Evolutionary conservation across 2,797 vertebrate genomes (phyloP), one percentile per base, ranked within the genome.

Genomic region (Hoplostethus mediterraneus): DNA sequence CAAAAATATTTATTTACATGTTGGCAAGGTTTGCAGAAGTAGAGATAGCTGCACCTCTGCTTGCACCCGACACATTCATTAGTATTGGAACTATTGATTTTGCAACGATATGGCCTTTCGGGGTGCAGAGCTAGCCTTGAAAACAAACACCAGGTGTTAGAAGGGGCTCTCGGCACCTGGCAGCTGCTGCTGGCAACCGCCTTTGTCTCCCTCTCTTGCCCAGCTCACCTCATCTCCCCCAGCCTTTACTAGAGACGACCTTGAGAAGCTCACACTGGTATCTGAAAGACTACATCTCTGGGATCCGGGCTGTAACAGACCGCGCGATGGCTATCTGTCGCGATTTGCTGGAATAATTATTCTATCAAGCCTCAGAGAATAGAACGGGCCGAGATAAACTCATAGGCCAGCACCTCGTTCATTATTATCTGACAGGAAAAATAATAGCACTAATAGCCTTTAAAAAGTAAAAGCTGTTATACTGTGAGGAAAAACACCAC

Each of bases 121-220:
- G 75, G 51, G 63, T n/a, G n/a, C 65, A 58, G 21, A 38, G 12
- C 21, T 25, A 21, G 74, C 82, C 71, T 84, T 77, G 80, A 87
- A 80, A 84, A 67, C 76, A 70, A 71, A 77, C 75, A 59, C 68
- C 73, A 78, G 82, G 79, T 85, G 75, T 80, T 25, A 13, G 13
- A 57, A 47, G 60, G 30, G 52, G 49, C 64, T 51, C 66, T 68
- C 45, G 58, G 59, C 65, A 63, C 76, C 58, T 60, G 75, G 65
- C 71, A 81, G 80, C 86, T 83, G 77, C 71, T 75, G 71, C 55
- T 11, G 21, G 30, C 60, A 21, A 30, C 16, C 14, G 2, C 42
- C 67, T 80, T 83, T 59, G 28, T 75, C 49, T 79, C 63, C 28
- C 28, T 36, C 54, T 70, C 66, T 54, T 6, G 3, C 63, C 60